Evolutionary conservation across 2,113 vertebrate genomes (phyloP).

Genomic region (Podarcis muralis): DNA sequence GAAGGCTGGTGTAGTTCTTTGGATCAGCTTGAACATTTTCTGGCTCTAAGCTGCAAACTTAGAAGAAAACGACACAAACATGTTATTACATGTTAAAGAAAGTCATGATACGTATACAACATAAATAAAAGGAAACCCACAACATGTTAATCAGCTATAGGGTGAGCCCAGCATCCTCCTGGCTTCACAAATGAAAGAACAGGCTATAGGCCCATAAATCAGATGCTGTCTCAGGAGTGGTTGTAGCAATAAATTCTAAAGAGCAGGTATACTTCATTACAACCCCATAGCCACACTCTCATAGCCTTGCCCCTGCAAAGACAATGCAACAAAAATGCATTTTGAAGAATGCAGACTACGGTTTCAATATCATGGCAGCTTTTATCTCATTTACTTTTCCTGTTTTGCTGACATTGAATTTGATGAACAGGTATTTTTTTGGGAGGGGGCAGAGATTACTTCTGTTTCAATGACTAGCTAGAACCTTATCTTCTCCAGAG

Average conservation of each 20-base stretch:
- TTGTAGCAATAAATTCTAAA: background rate
- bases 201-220: background rate
- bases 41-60: slow-evolving; percentile 97
- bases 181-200: background rate
- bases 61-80: slow-evolving; percentile 27
- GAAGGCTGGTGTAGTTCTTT: slow-evolving; percentile 91
- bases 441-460: background rate
- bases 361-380: no score
- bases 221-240: background rate
- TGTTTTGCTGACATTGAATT: no score
- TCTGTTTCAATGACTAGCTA: background rate
- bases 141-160: background rate
- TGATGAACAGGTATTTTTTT: no score
- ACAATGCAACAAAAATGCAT: no score
- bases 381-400: no score
- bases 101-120: no score
- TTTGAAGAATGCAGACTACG: no score
- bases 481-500: background rate
- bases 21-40: slow-evolving; percentile 88
- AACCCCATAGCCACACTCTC: background rate
- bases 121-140: background rate
- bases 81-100: background rate
- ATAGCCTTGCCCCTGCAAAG: background rate
- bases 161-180: background rate
- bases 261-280: background rate